These are phyloP conservation scores for Hartigia nigra DNA, from an alignment of 2,888 invertebrate species.

Conservation along the genomic window DNA sequence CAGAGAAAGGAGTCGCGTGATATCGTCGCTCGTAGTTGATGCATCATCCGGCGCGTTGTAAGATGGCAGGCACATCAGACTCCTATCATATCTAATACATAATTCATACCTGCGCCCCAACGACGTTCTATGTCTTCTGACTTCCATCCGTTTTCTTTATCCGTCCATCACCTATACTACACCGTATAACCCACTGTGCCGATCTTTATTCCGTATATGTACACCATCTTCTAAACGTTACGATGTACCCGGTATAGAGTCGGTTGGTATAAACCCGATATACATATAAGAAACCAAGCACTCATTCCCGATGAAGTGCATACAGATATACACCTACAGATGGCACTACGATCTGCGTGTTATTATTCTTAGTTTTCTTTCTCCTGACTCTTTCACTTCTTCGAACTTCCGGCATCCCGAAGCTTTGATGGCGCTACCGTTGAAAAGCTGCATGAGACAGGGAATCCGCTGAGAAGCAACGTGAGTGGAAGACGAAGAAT, in stretches of 20 bases:
- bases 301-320: background rate
- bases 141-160: constrained; percentile 12
- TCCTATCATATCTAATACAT: constrained; percentile 59
- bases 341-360: background rate
- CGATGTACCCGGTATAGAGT: background rate
- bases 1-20: constrained; percentile 19
- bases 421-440: background rate
- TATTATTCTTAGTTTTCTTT: background rate
- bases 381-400: background rate
- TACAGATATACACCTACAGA: background rate
- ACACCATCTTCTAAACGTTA: background rate
- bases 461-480: background rate
- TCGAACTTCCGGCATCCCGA: background rate
- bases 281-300: background rate
- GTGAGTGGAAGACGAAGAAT: background rate
- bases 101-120: constrained; percentile 50
- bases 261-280: background rate
- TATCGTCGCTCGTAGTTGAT: constrained; percentile 36
- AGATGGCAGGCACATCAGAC: constrained; percentile 52
- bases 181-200: background rate
- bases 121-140: constrained; percentile 13
- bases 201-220: background rate
- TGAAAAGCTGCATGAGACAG: background rate
- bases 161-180: background rate
- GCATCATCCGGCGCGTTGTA: constrained; percentile 46